Evolutionary conservation across 2,113 vertebrate genomes (phyloP).

Genomic region (zebrafish (Danio rerio)): DNA sequence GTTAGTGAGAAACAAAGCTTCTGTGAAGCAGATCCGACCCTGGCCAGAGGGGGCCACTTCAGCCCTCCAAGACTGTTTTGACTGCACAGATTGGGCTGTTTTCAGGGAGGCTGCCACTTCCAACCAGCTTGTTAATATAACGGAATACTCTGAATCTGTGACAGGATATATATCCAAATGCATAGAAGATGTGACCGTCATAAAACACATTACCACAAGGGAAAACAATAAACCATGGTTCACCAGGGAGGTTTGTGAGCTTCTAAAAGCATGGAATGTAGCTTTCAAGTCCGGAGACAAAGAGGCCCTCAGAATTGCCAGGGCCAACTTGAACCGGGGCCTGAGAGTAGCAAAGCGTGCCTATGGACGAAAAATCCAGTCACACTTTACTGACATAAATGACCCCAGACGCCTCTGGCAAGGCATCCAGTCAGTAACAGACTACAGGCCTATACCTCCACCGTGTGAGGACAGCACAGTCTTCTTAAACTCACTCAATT

Average conservation of each 20-base stretch:
- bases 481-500: conserved; percentile 5
- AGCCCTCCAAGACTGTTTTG: not conserved
- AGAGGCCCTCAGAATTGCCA: conserved; percentile 2
- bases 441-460: conserved; percentile 3
- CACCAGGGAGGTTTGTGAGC: not conserved
- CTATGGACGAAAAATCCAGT: conserved; percentile 10
- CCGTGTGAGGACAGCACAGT: not conserved
- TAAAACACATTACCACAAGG: not conserved
- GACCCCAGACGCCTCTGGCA: not conserved
- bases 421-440: not conserved
- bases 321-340: conserved; percentile 22
- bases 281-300: not conserved
- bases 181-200: not conserved
- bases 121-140: not conserved
- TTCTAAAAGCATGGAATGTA: not conserved
- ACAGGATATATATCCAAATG: not conserved
- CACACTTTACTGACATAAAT: not conserved
- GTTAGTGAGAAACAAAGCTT: not conserved
- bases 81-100: not conserved
- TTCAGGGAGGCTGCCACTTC: not conserved
- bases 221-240: too few relatives aligned
- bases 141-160: not conserved
- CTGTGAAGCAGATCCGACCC: not conserved
- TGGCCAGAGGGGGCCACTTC: not conserved
- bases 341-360: conserved; percentile 23